These are phyloP conservation scores for Ctenomys sociabilis DNA, from an alignment of 2,113 vertebrate genomes.

Conservation along the genomic window DNA sequence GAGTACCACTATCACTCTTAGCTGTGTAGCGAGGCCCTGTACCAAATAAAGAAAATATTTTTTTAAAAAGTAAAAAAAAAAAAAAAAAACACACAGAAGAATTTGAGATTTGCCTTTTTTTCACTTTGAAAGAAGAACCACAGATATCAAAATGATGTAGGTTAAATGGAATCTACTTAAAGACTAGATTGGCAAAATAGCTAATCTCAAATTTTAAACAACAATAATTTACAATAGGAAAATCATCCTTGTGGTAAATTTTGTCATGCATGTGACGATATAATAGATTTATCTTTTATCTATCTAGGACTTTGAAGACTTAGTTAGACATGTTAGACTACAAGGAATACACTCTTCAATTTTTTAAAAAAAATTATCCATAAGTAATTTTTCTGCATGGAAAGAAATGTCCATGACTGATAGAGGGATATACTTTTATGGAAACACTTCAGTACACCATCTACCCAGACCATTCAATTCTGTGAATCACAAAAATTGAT, in stretches of 20 bases:
- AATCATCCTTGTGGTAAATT: neutral
- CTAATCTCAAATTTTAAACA: neutral
- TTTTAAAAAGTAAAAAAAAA: too few species aligned
- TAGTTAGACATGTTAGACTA: neutral
- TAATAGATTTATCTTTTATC: neutral
- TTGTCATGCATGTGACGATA: neutral
- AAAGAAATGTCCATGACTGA: neutral
- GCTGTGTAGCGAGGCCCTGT: too few species aligned
- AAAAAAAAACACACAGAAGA: too few species aligned
- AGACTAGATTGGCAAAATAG: neutral
- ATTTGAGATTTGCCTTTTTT: neutral
- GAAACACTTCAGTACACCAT: neutral
- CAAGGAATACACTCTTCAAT: neutral
- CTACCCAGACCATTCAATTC: too few species aligned
- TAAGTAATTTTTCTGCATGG: neutral
- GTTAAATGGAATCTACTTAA: neutral
- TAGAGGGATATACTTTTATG: neutral
- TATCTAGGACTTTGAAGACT: neutral
- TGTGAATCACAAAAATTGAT: conserved; percentile 16
- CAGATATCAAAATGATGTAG: neutral
- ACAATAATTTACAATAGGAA: neutral
- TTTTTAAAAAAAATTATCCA: conserved; percentile 24
- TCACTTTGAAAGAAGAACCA: conserved; percentile 13
- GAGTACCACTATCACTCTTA: too few species aligned
- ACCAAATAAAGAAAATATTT: too few species aligned